Conservation (phyloP, 1,140 invertebrate species). For the Listronotus oregonensis region DNA sequence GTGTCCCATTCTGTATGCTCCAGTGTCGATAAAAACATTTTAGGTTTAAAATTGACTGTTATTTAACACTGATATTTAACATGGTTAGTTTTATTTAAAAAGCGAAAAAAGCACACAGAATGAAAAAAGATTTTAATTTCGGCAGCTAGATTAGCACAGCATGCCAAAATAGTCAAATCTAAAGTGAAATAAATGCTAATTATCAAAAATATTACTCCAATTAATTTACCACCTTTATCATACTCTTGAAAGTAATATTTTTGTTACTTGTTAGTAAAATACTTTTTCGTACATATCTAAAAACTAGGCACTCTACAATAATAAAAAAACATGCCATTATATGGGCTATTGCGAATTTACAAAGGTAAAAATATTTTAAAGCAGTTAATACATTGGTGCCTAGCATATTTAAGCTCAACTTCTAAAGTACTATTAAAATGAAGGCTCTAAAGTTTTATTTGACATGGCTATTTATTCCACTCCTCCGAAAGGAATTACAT, state of each 20-base stretch:
- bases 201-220: conserved; percentile 22
- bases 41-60: background rate
- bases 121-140: conserved; percentile 34
- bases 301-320: conserved; percentile 13
- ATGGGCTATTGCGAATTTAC: conserved; percentile 13
- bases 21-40: background rate
- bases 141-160: conserved; percentile 49
- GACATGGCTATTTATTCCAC: too few species aligned
- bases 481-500: too few species aligned
- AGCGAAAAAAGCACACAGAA: conserved; percentile 17
- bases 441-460: too few species aligned
- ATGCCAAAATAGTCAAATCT: conserved; percentile 45
- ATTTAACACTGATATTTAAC: background rate
- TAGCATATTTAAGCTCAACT: conserved; percentile 29
- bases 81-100: background rate
- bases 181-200: conserved; percentile 21
- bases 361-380: conserved; percentile 15
- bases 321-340: conserved; percentile 21
- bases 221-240: too few species aligned
- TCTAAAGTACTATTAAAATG: too few species aligned
- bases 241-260: conserved; percentile 2
- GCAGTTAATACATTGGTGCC: conserved; percentile 14
- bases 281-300: conserved; percentile 1
- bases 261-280: background rate
- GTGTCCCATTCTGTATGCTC: conserved; percentile 54